Conservation (phyloP, 2,113 vertebrate genomes). For the Eptesicus fuscus region DNA sequence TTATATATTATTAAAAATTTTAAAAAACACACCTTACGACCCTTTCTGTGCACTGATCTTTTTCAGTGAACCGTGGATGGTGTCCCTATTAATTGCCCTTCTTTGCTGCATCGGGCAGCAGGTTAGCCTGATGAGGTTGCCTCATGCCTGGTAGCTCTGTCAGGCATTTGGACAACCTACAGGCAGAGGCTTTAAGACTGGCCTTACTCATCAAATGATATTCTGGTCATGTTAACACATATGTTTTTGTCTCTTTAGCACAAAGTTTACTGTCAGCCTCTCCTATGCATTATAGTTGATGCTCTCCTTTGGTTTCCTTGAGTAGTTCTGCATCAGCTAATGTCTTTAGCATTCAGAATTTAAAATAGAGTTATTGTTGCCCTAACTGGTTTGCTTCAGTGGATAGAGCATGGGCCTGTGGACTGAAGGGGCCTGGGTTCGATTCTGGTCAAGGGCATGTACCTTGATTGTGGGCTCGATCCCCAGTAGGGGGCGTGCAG, state of each 20-base stretch:
- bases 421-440: no score
- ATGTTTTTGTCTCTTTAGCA: not conserved
- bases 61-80: not conserved
- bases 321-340: not conserved
- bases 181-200: not conserved
- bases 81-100: accelerated
- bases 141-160: no score
- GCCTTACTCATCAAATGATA: not conserved
- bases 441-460: no score
- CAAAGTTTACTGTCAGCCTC: not conserved
- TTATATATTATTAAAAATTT: not conserved
- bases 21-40: not conserved
- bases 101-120: no score
- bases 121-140: not conserved
- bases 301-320: not conserved
- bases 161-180: not conserved
- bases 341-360: conserved; percentile 23
- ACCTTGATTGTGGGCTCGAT: no score
- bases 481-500: no score
- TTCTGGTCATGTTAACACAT: not conserved
- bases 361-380: not conserved
- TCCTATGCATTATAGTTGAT: not conserved
- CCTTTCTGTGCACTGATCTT: not conserved
- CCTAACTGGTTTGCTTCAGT: no score
- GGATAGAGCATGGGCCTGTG: no score